Percentiles rank a stretch among this genome's conserved stretches.
These are phyloP conservation scores for Phyllostomus discolor DNA, from an alignment of 2,113 vertebrate species.

Conservation along the genomic window DNA sequence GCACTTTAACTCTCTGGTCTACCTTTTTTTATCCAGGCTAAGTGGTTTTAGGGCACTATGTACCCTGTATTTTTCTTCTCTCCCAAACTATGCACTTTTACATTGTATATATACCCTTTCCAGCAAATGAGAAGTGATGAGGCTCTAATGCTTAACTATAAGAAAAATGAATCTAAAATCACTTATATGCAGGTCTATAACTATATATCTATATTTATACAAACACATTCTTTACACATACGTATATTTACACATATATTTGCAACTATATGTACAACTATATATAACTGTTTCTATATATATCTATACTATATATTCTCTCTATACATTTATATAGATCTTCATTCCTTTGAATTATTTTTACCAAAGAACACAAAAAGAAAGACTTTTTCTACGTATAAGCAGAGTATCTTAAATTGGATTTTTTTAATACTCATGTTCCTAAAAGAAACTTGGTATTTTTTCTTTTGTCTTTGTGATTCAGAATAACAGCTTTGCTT, in stretches of 20 bases:
- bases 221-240: not conserved
- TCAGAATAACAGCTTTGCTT: conserved; percentile 65
- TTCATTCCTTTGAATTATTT: conserved; percentile 44
- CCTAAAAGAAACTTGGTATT: conserved; percentile 40
- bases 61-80: not conserved
- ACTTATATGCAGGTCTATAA: not conserved
- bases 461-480: conserved; percentile 60
- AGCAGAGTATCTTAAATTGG: conserved; percentile 36
- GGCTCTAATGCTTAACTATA: conserved; percentile 2
- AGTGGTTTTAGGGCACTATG: not conserved
- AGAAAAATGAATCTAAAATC: conserved; percentile 24
- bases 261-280: conserved; percentile 17
- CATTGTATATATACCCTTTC: not conserved
- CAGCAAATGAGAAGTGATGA: conserved; percentile 35
- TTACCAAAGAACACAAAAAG: conserved; percentile 16
- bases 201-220: not conserved
- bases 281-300: not conserved
- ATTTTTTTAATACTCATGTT: conserved; percentile 50
- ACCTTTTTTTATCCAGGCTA: not conserved
- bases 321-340: not conserved
- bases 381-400: conserved; percentile 16
- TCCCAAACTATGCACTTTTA: conserved; percentile 1
- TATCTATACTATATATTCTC: not conserved
- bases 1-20: not conserved
- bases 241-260: conserved; percentile 28